Evolutionary conservation across 1,140 invertebrate species (phyloP).

Genomic region (Xylocopa sonorina): DNA sequence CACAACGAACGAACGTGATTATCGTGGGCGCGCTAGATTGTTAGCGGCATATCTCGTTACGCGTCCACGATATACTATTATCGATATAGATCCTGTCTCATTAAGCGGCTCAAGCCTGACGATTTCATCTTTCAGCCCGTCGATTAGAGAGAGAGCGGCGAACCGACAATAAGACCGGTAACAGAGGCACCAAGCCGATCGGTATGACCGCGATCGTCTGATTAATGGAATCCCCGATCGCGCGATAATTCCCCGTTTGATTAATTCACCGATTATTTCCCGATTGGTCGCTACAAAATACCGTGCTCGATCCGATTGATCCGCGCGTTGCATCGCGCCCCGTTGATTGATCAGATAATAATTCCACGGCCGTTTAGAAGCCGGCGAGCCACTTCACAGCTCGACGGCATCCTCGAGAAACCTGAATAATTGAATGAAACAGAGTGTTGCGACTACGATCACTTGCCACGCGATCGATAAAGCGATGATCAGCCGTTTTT

Average conservation of each 20-base stretch:
- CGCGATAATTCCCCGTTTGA: constrained; percentile 38
- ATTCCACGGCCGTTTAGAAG: constrained; percentile 24
- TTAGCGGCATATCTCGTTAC: no score
- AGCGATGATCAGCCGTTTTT: constrained; percentile 27
- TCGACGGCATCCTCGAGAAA: constrained; percentile 6
- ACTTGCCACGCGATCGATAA: constrained; percentile 25
- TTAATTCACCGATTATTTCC: constrained; percentile 42
- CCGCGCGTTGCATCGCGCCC: not conserved
- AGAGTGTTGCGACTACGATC: not conserved
- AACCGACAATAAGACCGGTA: constrained; percentile 19
- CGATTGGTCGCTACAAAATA: constrained; percentile 20
- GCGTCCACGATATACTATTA: constrained; percentile 39
- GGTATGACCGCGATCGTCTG: constrained; percentile 1
- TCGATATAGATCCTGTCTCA: constrained; percentile 23
- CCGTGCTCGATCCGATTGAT: constrained; percentile 16
- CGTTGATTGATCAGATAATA: constrained; percentile 39
- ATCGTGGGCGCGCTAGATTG: no score
- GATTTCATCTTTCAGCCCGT: constrained; percentile 17
- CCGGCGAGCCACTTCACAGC: no score
- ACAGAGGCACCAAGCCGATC: constrained; percentile 27
- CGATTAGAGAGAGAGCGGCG: constrained; percentile 20
- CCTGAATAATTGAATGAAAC: constrained; percentile 38
- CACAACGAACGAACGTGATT: no score
- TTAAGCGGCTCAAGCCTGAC: constrained; percentile 24
- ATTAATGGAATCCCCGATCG: constrained; percentile 45